Base-by-base conservation (phyloP, 1,140 invertebrate genomes). In the Halyomorpha halys region DNA sequence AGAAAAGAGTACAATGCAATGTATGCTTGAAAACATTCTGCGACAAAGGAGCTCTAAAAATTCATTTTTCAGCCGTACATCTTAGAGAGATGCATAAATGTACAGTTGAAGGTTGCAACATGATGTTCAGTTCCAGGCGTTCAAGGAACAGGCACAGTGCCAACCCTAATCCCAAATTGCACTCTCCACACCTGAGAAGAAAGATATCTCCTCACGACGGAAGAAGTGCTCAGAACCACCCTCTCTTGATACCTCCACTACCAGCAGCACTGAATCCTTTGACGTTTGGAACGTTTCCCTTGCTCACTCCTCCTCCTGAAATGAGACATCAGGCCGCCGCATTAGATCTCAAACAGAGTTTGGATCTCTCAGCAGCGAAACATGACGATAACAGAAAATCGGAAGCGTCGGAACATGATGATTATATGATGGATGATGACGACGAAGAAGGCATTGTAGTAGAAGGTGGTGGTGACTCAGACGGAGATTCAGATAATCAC, bases 21-120 rank as follows among this genome's bases (percentile, higher is more conserved):
- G 94, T 96, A 39, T 99, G 97, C 73, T 79, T 97, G 61, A 98
- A 99, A 76, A 98, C 96, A 30, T 99, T 99, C 78, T 99, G 97
- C 80, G 97, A 99, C 79, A 99, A 99, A 79, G 95, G 95, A 61
- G 97, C 97, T 0, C 79, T 99, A 1, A 99, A 99, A 77, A 99
- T 99, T 23, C 97, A 99, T 74, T 99, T 98, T 73, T 98, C 94
- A 54, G 97, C 97, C 0, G 97, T 99, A 8, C 97, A 99, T 76
- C 75, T 99, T 63, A 83, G 93, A 19, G 97, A 99, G 79, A 99
- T 99, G 96, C 97, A 99, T 76, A 95, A 94, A 74, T 99, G 97
- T 74, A 97, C 95, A 0, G 94, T 99, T 0, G 90, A 94, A 71
- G 96, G 97, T 0, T 99, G 97, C 77, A 97, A 91, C 73, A 98